phyloP scores from a whole-genome alignment of 1,140 invertebrate genomes.

The Pinna nobilis region DNA sequence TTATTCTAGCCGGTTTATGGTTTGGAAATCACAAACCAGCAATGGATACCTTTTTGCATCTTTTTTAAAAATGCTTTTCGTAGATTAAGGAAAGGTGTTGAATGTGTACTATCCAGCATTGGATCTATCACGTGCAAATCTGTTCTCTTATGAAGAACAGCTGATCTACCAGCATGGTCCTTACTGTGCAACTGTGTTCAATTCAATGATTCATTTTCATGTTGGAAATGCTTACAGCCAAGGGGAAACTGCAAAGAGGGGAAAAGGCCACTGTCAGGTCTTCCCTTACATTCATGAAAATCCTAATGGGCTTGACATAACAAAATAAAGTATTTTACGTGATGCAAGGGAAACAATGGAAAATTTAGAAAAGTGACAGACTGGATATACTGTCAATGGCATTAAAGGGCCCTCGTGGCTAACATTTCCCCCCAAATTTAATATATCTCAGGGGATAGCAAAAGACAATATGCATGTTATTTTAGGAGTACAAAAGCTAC shows the following conservation, averaged over 20 bases:
- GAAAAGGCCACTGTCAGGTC: slow-evolving; percentile 20
- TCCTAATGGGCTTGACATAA: slow-evolving; percentile 22
- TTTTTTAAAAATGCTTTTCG: neutral
- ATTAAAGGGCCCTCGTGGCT: slow-evolving; percentile 40
- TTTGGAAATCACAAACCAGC: slow-evolving; percentile 32
- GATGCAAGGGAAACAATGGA: slow-evolving; percentile 17
- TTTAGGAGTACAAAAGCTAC: slow-evolving; percentile 28
- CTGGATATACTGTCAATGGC: slow-evolving; percentile 1
- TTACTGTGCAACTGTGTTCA: slow-evolving; percentile 38
- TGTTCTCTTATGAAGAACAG: slow-evolving; percentile 32
- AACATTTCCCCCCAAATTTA: slow-evolving; percentile 19
- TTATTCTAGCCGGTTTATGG: slow-evolving; percentile 27
- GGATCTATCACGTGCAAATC: slow-evolving; percentile 26
- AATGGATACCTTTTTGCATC: slow-evolving; percentile 22
- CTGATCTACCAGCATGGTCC: slow-evolving; percentile 42
- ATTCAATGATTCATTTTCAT: slow-evolving; percentile 42
- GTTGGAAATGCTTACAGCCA: slow-evolving; percentile 35
- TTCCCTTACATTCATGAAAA: slow-evolving; percentile 13
- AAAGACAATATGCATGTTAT: slow-evolving; percentile 48
- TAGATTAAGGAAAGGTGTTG: slow-evolving; percentile 19
- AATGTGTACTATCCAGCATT: slow-evolving; percentile 1
- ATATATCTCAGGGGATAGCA: slow-evolving; percentile 36
- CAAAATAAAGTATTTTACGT: slow-evolving; percentile 2
- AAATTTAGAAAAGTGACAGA: neutral
- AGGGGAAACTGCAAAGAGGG: slow-evolving; percentile 21